Percentiles rank a stretch among this genome's conserved stretches.
Evolutionary conservation across 2,888 invertebrate genomes (phyloP).

Genomic region (Romanomermis culicivorax): DNA sequence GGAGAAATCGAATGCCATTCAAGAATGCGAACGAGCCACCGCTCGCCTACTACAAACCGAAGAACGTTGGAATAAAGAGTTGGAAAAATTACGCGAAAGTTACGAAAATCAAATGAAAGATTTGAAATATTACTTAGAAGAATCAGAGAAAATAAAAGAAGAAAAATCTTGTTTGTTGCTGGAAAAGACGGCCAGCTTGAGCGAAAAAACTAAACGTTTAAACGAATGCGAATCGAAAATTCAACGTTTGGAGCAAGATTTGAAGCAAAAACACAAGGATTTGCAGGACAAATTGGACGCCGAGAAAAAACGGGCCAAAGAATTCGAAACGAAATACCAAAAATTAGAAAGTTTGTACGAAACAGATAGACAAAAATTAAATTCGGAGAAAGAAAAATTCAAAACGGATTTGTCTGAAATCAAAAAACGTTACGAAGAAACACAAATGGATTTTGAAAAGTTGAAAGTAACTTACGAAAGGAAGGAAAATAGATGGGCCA

Average conservation of each 20-base stretch:
- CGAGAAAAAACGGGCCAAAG: conserved; percentile 22
- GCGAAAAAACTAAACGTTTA: conserved; percentile 5
- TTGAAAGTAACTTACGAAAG: conserved; percentile 9
- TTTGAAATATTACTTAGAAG: conserved; percentile 14
- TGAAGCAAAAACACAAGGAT: conserved; percentile 10
- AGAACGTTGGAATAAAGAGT: conserved; percentile 27
- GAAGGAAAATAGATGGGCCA: conserved; percentile 3
- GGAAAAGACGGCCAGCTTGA: conserved; percentile 12
- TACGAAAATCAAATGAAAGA: conserved; percentile 11
- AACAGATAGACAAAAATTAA: conserved; percentile 16
- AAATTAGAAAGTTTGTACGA: conserved; percentile 27
- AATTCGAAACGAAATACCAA: conserved; percentile 25
- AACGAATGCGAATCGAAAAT: conserved; percentile 4
- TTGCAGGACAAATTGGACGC: conserved; percentile 18
- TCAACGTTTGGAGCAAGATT: conserved; percentile 12
- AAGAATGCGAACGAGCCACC: conserved; percentile 8
- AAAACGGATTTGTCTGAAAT: conserved; percentile 14
- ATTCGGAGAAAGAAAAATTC: conserved; percentile 20
- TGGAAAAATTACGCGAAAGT: conserved; percentile 22
- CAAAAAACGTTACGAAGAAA: conserved; percentile 10
- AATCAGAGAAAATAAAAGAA: conserved; percentile 11
- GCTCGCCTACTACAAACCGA: conserved; percentile 27
- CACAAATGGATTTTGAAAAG: conserved; percentile 5
- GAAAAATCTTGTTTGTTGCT: conserved; percentile 20
- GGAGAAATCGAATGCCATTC: background rate